Evolutionary conservation across 2,797 vertebrate species (phyloP), one percentile per base, ranked within the genome.

Genomic region (Antennarius maculatus): DNA sequence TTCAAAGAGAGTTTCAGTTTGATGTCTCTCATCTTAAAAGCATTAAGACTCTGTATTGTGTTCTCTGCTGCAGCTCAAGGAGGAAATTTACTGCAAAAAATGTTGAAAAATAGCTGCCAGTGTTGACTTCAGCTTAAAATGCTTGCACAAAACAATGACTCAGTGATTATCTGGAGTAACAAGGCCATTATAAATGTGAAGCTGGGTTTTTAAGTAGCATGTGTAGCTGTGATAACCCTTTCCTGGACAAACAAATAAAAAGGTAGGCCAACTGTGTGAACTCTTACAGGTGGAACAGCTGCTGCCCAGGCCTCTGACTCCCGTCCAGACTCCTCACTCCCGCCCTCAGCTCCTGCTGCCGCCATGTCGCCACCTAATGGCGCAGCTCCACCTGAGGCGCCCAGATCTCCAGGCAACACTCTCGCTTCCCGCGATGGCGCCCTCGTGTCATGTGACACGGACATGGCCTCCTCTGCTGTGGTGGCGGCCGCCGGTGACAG

Each of bases 401-500:
- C 87, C 37, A 86, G 77, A 54, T 93, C 95, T 16, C 87, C 92
- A 0, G 91, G 90, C 59, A 88, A 71, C 52, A 88, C 87, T 86
- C 88, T 86, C 0, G 79, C 47, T 57, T 92, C 91, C 67, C 67
- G 77, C 31, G 84, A 76, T 2, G 71, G 62, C 5, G 61, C 61
- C 57, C 87, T 75, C 0, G 83, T 79, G 51, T 92, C 94, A 48
- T 89, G 91, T 12, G 93, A 92, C 71, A 93, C 84, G 0, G 93
- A 92, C 94, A 96, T 94, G 77, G 93, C 95, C 78, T 97, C 96
- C 79, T 97, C 96, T 0, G 95, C 96, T 3, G 96, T 97, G 63
- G 96, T 96, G 80, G 95, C 95, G 2, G 95, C 94, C 23, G 93
- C 94, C 0, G 96, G 96, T 15, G 92, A 94, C n/a, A 88, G 90